These are phyloP conservation scores for Arothron firmamentum DNA, from an alignment of 2,113 vertebrate genomes.

Conservation along the genomic window DNA sequence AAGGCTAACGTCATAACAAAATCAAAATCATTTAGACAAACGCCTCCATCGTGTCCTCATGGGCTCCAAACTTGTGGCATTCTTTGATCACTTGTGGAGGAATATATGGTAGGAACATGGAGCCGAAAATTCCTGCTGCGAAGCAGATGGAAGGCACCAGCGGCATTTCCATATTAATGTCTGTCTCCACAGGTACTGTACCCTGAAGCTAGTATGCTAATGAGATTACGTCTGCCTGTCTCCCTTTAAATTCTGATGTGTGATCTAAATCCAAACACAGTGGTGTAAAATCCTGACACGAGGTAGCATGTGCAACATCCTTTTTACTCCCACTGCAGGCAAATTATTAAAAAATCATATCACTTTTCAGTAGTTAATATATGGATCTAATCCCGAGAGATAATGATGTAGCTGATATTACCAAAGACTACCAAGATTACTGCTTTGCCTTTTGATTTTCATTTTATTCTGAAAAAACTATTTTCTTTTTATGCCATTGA, in stretches of 20 bases:
- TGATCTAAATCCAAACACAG: constrained; percentile 24
- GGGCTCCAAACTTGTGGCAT: not conserved
- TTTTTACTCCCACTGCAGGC: not conserved
- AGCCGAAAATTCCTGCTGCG: constrained; percentile 18
- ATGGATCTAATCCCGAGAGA: too few species aligned
- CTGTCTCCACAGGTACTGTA: constrained; percentile 31
- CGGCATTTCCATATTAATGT: constrained; percentile 46
- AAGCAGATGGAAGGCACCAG: constrained; percentile 32
- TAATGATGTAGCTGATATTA: too few species aligned
- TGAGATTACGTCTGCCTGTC: constrained; percentile 37
- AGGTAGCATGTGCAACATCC: not conserved
- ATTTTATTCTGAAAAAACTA: too few species aligned
- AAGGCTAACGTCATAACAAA: not conserved
- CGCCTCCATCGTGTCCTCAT: too few species aligned
- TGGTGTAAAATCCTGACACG: not conserved
- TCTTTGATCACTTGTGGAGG: constrained; percentile 35
- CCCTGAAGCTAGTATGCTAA: constrained; percentile 43
- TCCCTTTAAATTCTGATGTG: constrained; percentile 25
- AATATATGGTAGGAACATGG: constrained; percentile 14
- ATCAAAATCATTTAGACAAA: too few species aligned
- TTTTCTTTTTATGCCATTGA: too few species aligned
- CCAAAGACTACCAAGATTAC: too few species aligned
- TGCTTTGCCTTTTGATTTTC: too few species aligned
- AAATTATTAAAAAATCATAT: not conserved
- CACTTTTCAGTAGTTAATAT: too few species aligned